Evolutionary conservation across 2,888 invertebrate species (phyloP).

Genomic region (Andrena haemorrhoa): DNA sequence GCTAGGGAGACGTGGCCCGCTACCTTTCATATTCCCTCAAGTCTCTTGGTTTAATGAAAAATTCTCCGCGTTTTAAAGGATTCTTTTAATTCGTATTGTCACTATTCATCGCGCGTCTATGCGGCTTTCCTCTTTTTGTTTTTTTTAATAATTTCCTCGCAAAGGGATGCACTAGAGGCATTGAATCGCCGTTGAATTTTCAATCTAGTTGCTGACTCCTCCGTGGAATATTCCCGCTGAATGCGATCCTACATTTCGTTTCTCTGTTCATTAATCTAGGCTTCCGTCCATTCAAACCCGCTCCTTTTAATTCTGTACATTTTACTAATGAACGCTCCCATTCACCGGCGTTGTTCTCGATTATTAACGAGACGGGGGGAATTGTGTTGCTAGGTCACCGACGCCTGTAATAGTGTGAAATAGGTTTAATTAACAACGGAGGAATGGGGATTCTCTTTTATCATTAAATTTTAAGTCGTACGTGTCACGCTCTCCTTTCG

Average conservation of each 20-base stretch:
- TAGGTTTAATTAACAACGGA: not conserved
- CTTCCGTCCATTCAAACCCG: slow-evolving; percentile 26
- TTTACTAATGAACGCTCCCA: slow-evolving; percentile 28
- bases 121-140: not conserved
- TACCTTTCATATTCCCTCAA: not conserved
- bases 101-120: not conserved
- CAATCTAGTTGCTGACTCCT: slow-evolving; percentile 23
- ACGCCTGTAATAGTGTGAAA: not conserved
- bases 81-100: slow-evolving; percentile 2
- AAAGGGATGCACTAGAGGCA: not conserved
- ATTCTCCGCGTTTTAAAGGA: not conserved
- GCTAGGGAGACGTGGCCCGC: not conserved
- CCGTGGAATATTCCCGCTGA: slow-evolving; percentile 5
- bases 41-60: not conserved
- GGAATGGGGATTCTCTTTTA: not conserved
- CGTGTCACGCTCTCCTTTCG: too few species aligned
- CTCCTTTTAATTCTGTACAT: slow-evolving; percentile 28
- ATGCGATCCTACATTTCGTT: slow-evolving; percentile 15
- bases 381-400: not conserved
- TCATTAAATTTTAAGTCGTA: too few species aligned
- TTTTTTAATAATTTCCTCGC: slow-evolving; percentile 2
- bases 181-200: slow-evolving; percentile 11
- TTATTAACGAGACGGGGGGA: not conserved
- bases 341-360: slow-evolving; percentile 1
- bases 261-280: slow-evolving; percentile 39